Base-by-base conservation (phyloP, 2,113 vertebrate species). In the Sinocyclocheilus anshuiensis region DNA sequence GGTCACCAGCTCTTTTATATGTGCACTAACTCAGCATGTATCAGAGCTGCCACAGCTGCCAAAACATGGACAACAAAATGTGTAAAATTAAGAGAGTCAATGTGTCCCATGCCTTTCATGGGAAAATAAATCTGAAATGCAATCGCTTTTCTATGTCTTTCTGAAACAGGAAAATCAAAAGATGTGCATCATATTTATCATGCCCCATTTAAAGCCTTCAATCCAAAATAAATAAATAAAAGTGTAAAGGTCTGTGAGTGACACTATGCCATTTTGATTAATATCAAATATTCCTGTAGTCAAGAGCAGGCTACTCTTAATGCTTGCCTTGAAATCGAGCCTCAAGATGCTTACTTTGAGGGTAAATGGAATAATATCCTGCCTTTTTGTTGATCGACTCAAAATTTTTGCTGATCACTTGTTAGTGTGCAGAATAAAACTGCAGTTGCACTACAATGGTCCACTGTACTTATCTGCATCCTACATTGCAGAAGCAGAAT, bases 151-250 rank as follows among this genome's bases (percentile, higher is more conserved):
- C 7, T 8, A 15, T 26, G 13, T 16, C 45, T 16, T 50, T 50
- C 20, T 74, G 36, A 45, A 76, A 76, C 22, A 5, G n/a, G 3
- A 4, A 18, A 76, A 77, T 77, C n/a, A 50, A 76, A 76, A 76
- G 74, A 50, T 48, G 42, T 11, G 18, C 69, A 39, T 72, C 36
- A 72, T 45, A 74, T 74, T 74, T 74, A n/a, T 74, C 36, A 42
- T 76, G 74, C 12, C n/a, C 42, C 22, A 50, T 50, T 50, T 77
- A 77, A 45, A 50, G n/a, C 74, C 74, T 26, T 26, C 26, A 26
- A 26, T 26, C 26, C 26, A 26, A 26, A 26, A 26, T 26, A 26
- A 26, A 26, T 26, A 26, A 45, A 39, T 20, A 71, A 33, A 71
- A 36, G 33, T 71, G 18, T 22, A 74, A 76, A 13, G 71, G 39